A percentile compares a stretch with the other conserved stretches of the same genome.
Conservation (phyloP, 1,140 invertebrate genomes). For the Eupeodes corollae region DNA sequence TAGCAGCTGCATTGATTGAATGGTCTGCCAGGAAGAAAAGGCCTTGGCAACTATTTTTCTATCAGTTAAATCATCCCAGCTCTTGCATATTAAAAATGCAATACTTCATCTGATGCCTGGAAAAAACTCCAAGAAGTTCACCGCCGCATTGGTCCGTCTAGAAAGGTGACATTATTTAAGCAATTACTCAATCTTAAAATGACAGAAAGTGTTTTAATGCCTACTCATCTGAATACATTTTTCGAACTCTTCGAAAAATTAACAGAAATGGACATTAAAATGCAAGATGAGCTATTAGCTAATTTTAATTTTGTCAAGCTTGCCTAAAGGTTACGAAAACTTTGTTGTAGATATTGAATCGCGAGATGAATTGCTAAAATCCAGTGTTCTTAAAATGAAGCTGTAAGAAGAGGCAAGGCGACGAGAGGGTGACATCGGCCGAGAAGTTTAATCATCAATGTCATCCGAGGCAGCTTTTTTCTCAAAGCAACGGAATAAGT, state of each 20-base stretch:
- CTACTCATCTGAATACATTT: neutral
- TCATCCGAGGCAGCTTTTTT: no score
- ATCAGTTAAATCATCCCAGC: no score
- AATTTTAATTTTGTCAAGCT: neutral
- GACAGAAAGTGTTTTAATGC: neutral
- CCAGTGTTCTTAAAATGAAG: neutral
- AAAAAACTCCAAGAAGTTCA: neutral
- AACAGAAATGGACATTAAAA: no score
- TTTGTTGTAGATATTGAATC: neutral
- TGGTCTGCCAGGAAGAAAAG: no score
- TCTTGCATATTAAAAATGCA: neutral
- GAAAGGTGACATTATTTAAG: neutral
- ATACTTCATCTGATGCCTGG: neutral
- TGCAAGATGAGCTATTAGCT: no score
- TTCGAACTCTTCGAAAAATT: neutral
- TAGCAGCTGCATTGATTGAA: no score
- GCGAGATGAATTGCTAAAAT: neutral
- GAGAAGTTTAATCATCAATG: neutral
- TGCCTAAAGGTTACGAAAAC: neutral
- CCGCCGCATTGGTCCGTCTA: neutral
- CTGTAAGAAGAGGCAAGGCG: neutral
- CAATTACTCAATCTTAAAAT: neutral
- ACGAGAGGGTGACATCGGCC: neutral
- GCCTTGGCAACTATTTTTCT: no score
- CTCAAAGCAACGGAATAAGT: no score